Percentiles rank a stretch among this genome's conserved stretches.
Evolutionary conservation across 2,113 vertebrate genomes (phyloP).

Genomic region (Mixornis gularis): DNA sequence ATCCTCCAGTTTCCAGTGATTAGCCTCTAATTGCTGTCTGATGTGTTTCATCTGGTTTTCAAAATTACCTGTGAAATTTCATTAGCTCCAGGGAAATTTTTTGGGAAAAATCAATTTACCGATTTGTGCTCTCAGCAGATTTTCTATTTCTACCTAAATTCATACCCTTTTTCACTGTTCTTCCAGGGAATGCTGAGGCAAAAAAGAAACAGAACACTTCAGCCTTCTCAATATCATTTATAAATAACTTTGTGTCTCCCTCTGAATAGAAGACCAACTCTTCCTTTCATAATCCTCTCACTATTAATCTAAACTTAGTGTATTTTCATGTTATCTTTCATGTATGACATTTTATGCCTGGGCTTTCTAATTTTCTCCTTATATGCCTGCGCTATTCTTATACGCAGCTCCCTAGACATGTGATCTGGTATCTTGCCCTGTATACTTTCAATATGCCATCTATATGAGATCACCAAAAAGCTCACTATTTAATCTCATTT

Average conservation of each 20-base stretch:
- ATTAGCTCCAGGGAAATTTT: background rate
- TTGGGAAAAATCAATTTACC: rapidly evolving
- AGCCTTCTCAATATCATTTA: background rate
- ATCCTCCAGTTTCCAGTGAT: background rate
- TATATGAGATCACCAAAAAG: background rate
- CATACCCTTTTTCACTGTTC: background rate
- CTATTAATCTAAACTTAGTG: conserved; percentile 8
- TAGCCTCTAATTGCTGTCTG: background rate
- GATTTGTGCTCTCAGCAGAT: background rate
- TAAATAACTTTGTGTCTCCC: background rate
- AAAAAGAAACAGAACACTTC: background rate
- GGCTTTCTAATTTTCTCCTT: conserved; percentile 20
- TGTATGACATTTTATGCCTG: conserved; percentile 18
- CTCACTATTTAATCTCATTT: background rate
- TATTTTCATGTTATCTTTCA: conserved; percentile 12
- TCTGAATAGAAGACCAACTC: background rate
- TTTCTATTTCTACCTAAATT: background rate
- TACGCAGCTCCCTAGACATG: background rate
- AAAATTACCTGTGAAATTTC: background rate
- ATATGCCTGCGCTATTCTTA: background rate
- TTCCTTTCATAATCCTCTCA: background rate
- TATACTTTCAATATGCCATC: background rate
- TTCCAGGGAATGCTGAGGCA: background rate
- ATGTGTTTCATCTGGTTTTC: background rate
- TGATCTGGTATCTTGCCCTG: background rate